Conservation (phyloP, 2,113 vertebrate species). For the Picathartes gymnocephalus region DNA sequence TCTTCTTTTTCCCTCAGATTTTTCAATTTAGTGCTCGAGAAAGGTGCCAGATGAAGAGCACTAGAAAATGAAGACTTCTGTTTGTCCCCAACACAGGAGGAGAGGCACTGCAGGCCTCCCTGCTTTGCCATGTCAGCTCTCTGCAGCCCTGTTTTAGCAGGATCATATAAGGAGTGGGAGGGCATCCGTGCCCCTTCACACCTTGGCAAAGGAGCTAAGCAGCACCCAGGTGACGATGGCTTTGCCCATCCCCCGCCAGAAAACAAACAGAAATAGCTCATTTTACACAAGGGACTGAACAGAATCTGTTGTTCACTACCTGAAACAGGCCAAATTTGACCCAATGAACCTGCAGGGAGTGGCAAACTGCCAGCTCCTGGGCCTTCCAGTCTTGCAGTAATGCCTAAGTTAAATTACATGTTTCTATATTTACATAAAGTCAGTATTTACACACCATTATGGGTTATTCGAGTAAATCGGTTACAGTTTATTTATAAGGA, state of each 20-base stretch:
- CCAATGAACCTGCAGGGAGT: neutral
- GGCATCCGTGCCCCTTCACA: neutral
- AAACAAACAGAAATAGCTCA: constrained; percentile 23
- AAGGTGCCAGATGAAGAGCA: constrained; percentile 50
- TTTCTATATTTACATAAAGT: constrained; percentile 69
- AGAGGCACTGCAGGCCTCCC: neutral
- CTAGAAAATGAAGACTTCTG: constrained; percentile 23
- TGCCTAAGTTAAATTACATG: constrained; percentile 58
- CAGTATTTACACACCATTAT: constrained; percentile 76
- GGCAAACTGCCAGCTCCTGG: neutral
- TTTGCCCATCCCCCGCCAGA: neutral
- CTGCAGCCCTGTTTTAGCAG: constrained; percentile 7
- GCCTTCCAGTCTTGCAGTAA: constrained; percentile 32
- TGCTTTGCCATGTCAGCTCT: neutral
- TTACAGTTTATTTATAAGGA: constrained; percentile 78
- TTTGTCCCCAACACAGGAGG: constrained; percentile 12
- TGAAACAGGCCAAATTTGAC: constrained; percentile 4
- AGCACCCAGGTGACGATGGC: neutral
- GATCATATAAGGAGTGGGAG: neutral
- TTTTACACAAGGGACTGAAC: constrained; percentile 4
- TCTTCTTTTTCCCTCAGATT: neutral
- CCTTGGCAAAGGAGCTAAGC: constrained; percentile 9
- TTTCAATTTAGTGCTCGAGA: constrained; percentile 19
- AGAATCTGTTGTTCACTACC: constrained; percentile 9
- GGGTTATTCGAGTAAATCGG: constrained; percentile 58